Conservation (phyloP, 1,140 invertebrate species). For the Gonatopus flavifemur region DNA sequence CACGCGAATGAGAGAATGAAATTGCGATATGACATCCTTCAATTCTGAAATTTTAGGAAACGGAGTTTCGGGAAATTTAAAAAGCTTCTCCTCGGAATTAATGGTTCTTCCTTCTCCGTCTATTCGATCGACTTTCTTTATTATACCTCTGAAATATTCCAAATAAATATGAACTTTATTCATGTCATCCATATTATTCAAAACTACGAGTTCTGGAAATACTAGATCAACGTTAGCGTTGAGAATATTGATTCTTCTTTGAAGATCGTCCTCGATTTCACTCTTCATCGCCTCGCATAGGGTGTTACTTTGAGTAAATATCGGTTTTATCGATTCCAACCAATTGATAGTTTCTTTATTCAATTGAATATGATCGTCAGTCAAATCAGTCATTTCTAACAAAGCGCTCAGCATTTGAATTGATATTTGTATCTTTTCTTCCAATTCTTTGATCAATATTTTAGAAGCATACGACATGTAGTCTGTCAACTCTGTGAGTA, state of each 20-base stretch:
- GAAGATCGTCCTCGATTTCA: slow-evolving; percentile 64
- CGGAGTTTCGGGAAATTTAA: slow-evolving; percentile 67
- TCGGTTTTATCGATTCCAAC: slow-evolving; percentile 54
- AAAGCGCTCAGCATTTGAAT: slow-evolving; percentile 48
- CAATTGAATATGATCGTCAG: slow-evolving; percentile 50
- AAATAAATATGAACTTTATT: slow-evolving; percentile 46
- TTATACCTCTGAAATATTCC: slow-evolving; percentile 60
- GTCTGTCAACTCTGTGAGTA: slow-evolving; percentile 55
- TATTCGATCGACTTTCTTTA: slow-evolving; percentile 61
- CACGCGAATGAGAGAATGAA: slow-evolving; percentile 48
- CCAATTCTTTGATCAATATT: slow-evolving; percentile 44
- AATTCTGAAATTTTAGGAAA: slow-evolving; percentile 66
- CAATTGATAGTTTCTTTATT: slow-evolving; percentile 56
- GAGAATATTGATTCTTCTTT: slow-evolving; percentile 60
- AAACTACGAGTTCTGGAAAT: slow-evolving; percentile 55
- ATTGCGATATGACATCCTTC: slow-evolving; percentile 52
- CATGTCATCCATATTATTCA: slow-evolving; percentile 56
- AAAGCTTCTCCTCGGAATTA: slow-evolving; percentile 70
- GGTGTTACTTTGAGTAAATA: slow-evolving; percentile 56
- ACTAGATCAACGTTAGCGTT: slow-evolving; percentile 63
- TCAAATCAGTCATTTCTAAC: slow-evolving; percentile 51
- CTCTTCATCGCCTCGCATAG: slow-evolving; percentile 66
- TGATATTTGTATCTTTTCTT: slow-evolving; percentile 43
- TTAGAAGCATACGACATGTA: slow-evolving; percentile 53
- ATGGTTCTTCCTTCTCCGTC: slow-evolving; percentile 62